Evolutionary conservation across 2,888 invertebrate species (phyloP), one percentile per base, ranked within the genome.

Genomic region (Andrena trimmerana): DNA sequence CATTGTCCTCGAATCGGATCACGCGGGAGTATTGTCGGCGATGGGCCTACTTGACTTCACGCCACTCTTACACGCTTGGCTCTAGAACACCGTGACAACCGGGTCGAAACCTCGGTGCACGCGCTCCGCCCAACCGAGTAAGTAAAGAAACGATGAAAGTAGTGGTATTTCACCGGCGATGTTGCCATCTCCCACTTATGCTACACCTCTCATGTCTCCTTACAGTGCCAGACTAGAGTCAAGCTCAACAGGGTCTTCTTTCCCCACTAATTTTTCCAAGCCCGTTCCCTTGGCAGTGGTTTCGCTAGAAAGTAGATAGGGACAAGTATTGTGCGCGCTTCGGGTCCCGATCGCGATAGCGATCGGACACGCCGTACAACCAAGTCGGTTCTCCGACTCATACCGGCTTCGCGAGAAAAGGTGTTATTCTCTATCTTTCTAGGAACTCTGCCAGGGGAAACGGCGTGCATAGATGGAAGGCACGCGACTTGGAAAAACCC

Each of bases 211-310:
- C 95, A 95, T 95, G 95, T 95, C 95, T 95, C 95, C 94, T 95
- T 95, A 95, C 95, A 95, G 36, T 42, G 36, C 36, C 42, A 36
- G 36, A 36, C 36, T 36, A 36, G 36, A 13, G 36, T 36, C 36
- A 36, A 95, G 95, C 95, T 95, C 95, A 95, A 95, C 95, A 95
- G 96, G 96, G 96, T 96, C 95, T 96, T 96, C 95, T 96, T 96
- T 96, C 95, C 96, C 95, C 96, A 95, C 96, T 95, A 94, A 95
- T 95, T 94, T 93, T 94, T 94, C 95, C 95, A 95, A 95, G 95
- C 95, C 95, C 95, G 95, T 95, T 95, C 95, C 83, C 85, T 85
- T 85, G 85, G 83, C 83, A 78, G 83, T 85, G 78, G 85, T 85
- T 85, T 85, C 85, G 83, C 85, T 83, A 85, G 85, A 85, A 57